Base-by-base conservation (phyloP, 2,888 invertebrate genomes). In the Oscheius onirici region DNA sequence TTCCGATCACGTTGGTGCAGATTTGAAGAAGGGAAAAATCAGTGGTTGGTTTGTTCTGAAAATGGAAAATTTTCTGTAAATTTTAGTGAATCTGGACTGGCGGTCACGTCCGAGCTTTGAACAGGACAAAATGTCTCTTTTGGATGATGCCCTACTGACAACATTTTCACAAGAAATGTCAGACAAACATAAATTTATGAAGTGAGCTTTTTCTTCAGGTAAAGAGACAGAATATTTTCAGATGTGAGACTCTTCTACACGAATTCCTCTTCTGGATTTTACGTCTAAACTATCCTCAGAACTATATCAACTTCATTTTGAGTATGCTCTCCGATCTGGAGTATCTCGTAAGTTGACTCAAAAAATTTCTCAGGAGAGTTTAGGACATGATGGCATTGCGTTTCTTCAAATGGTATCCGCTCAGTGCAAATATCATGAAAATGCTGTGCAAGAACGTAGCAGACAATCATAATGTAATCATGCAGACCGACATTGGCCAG, bases 211-310 rank as follows among this genome's bases (percentile, higher is more conserved):
- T 54, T 10, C 20, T 5, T 6, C n/a, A 22, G 15, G 6, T 54
- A 5, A 54, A 26, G 0, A 54, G 24, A 15, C 20, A 17, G 11
- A 1, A 52, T 11, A 10, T 43, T 60, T 40, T 20, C 17, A 34
- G 60, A 28, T 78, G 75, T 46, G 28, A 51, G 5, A 54, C 61
- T 3, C 55, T 85, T 13, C 71, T 85, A n/a, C 83, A 85, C 71
- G 85, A 85, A 46, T 66, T 84, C 20, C 69, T 85, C 2, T 80
- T 85, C 69, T 85, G 83, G 76, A 76, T 81, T 2, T 72, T 77
- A n/a, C 75, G 83, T 1, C 75, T 80, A 22, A 54, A 71, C 22
- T 84, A 81, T 66, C 85, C 85, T 22, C 85, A 85, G 71, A 70
- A 69, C 44, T 72, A 82, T 20, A 83, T 84, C 72, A 84, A 85